phyloP scores from a whole-genome alignment of 2,888 invertebrate genomes.

The Metallyticus violacea region DNA sequence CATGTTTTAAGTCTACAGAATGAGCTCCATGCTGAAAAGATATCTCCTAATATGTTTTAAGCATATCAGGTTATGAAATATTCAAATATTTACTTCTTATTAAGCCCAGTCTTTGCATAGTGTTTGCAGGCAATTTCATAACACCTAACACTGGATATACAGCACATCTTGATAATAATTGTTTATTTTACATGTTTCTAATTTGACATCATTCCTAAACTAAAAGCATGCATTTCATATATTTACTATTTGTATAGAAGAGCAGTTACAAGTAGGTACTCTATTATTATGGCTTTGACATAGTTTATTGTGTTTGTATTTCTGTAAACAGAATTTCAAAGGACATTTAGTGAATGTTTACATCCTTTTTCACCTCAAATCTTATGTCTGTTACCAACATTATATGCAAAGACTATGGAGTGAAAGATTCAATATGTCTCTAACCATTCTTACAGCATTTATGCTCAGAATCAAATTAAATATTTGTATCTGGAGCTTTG shows the following conservation, averaged over 20 bases:
- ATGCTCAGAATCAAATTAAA: too few species aligned
- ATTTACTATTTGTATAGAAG: not conserved
- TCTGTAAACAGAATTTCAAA: not conserved
- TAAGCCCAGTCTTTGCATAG: not conserved
- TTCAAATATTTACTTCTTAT: not conserved
- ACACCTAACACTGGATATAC: not conserved
- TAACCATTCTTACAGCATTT: not conserved
- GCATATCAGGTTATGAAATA: not conserved
- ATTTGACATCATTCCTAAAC: not conserved
- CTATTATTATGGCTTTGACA: not conserved
- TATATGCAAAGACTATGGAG: not conserved
- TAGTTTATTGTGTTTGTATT: not conserved
- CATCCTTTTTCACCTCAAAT: not conserved
- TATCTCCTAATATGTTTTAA: not conserved
- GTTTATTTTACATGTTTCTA: not conserved
- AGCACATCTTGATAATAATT: not conserved
- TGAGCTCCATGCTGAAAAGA: not conserved
- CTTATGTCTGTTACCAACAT: not conserved
- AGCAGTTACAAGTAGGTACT: not conserved
- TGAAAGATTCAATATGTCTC: too few species aligned
- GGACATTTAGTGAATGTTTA: not conserved
- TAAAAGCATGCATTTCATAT: not conserved
- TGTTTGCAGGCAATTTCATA: not conserved
- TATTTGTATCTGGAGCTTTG: too few species aligned
- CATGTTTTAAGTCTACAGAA: not conserved